These are phyloP conservation scores for Apis dorsata DNA, from an alignment of 1,140 invertebrate species.

Conservation along the genomic window DNA sequence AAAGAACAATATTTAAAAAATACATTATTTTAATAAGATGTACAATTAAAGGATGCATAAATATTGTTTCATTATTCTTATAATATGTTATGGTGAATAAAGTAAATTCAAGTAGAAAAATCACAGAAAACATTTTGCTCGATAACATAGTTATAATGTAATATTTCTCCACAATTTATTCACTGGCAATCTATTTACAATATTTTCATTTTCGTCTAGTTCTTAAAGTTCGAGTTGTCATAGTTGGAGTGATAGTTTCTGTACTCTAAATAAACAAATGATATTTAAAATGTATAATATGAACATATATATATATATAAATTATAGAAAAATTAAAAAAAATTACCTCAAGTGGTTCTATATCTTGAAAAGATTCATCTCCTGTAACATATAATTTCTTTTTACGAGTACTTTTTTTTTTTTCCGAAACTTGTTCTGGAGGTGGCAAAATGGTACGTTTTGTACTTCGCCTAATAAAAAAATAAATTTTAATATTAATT, in stretches of 20 bases:
- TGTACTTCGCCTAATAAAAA: constrained; percentile 20
- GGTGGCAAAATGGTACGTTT: constrained; percentile 46
- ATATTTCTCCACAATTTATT: neutral
- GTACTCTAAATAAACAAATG: constrained; percentile 15
- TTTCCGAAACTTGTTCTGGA: constrained; percentile 26
- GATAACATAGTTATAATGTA: no score
- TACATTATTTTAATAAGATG: constrained; percentile 11
- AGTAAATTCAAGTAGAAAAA: no score
- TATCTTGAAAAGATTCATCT: constrained; percentile 63
- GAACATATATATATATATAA: neutral
- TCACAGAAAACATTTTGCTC: no score
- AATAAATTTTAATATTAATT: neutral
- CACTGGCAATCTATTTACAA: constrained; percentile 22
- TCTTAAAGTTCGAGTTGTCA: constrained; percentile 60
- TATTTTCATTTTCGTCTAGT: constrained; percentile 61
- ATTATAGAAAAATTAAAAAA: constrained; percentile 15
- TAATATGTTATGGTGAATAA: no score
- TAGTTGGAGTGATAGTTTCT: constrained; percentile 18
- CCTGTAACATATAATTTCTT: constrained; percentile 64
- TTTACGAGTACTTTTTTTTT: constrained; percentile 53
- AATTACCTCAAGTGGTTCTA: constrained; percentile 61
- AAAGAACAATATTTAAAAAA: neutral
- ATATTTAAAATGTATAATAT: neutral
- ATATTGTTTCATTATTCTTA: neutral
- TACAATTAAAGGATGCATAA: constrained; percentile 7